A percentile compares a stretch with the other conserved stretches of the same genome.
Conservation (phyloP, 2,113 vertebrate genomes). For the Sinocyclocheilus anophthalmus region DNA sequence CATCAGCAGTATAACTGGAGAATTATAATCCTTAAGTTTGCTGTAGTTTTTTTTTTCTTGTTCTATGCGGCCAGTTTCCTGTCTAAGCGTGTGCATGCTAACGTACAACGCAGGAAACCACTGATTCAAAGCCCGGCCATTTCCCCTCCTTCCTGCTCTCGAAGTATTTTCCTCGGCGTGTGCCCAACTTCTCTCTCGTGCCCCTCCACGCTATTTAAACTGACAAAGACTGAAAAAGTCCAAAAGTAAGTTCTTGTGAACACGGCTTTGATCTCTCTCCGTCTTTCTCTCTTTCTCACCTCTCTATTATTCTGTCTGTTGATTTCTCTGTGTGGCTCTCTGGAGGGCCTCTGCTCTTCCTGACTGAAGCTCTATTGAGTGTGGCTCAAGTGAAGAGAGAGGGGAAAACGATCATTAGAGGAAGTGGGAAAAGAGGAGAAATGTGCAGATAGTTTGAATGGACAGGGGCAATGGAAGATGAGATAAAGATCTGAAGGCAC, state of each 20-base stretch:
- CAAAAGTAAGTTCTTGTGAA: not conserved
- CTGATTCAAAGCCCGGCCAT: slow-evolving; percentile 59
- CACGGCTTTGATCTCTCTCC: not conserved
- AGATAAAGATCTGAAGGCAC: not conserved
- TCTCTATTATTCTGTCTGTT: slow-evolving; percentile 46
- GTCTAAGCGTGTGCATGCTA: slow-evolving; percentile 1
- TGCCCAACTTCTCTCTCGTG: not conserved
- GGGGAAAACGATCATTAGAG: not conserved
- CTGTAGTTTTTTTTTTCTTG: not conserved
- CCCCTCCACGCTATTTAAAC: not conserved
- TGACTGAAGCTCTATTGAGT: not conserved
- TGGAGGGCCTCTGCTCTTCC: slow-evolving; percentile 29
- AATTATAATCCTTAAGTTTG: not conserved
- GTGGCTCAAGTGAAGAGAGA: not conserved
- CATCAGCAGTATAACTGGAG: not conserved
- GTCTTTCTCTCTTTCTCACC: not conserved
- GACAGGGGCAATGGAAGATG: not conserved
- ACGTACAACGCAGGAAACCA: slow-evolving; percentile 63
- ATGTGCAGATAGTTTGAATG: not conserved
- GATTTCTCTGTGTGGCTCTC: slow-evolving; percentile 1
- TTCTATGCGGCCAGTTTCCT: not conserved
- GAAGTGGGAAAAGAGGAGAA: not conserved
- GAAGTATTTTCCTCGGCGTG: not conserved
- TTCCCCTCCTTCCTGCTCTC: slow-evolving; percentile 64
- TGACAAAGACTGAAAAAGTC: not conserved